A percentile compares a stretch with the other conserved stretches of the same genome.
These are phyloP conservation scores for Tetraodon nigroviridis DNA, from an alignment of 2,113 vertebrate species.

Conservation along the genomic window DNA sequence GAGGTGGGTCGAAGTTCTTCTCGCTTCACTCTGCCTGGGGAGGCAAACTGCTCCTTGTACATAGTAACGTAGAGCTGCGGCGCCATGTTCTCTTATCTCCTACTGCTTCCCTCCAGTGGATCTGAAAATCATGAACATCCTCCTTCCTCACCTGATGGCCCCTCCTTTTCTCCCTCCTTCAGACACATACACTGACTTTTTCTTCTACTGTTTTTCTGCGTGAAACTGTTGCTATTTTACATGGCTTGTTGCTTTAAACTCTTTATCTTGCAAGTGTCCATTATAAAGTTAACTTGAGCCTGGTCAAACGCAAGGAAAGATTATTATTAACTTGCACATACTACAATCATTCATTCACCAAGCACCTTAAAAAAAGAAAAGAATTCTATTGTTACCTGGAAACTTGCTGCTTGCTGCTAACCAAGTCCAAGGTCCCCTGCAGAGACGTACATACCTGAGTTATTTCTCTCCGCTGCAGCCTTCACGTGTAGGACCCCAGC, in stretches of 20 bases:
- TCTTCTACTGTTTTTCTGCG: background rate
- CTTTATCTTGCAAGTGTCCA: too few relatives aligned
- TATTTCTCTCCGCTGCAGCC: slow-evolving; percentile 24
- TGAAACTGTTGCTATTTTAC: background rate
- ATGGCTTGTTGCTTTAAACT: too few relatives aligned
- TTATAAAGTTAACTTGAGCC: slow-evolving; percentile 2
- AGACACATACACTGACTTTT: too few relatives aligned
- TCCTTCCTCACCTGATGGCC: slow-evolving; percentile 39
- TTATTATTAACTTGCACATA: slow-evolving; percentile 22
- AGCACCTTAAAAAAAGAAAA: slow-evolving; percentile 47
- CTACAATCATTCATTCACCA: too few relatives aligned
- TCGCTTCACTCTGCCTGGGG: slow-evolving; percentile 38
- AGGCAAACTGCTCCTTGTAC: slow-evolving; percentile 70
- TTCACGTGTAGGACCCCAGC: background rate
- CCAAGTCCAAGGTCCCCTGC: slow-evolving; percentile 54
- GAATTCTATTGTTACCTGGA: slow-evolving; percentile 58
- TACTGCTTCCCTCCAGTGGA: slow-evolving; percentile 17
- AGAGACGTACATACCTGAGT: slow-evolving; percentile 60
- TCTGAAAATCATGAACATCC: slow-evolving; percentile 21
- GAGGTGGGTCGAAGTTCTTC: slow-evolving; percentile 66
- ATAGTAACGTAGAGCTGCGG: slow-evolving; percentile 62
- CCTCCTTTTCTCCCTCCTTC: slow-evolving; percentile 39
- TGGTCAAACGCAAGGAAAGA: background rate
- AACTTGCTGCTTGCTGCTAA: slow-evolving; percentile 37
- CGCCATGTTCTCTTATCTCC: slow-evolving; percentile 46